Evolutionary conservation across 2,888 invertebrate genomes (phyloP), one percentile per base, ranked within the genome.

Genomic region (Deilephila elpenor): DNA sequence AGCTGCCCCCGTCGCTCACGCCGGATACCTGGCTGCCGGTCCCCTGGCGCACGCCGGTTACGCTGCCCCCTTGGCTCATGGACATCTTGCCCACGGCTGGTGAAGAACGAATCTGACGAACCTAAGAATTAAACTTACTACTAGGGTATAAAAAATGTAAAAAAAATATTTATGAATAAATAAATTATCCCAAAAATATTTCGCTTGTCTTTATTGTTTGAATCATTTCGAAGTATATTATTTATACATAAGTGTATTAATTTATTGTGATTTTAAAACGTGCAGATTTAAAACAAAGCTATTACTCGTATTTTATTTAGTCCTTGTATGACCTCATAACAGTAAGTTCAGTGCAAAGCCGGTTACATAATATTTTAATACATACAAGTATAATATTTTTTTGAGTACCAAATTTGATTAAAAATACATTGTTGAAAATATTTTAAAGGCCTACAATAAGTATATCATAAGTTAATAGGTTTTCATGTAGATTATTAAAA

Each of bases 31-130:
- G 60, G 76, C 78, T 34, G 62, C 64, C 70, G 77, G 80, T 51
- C 84, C 85, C 74, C 75, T 83, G 73, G 81, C 79, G 44, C 73
- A 79, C 75, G 79, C 80, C 71, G 79, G 78, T 62, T 76, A 77
- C 34, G 64, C 56, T 67, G 77, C 82, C 34, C 83, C 85, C 74
- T 74, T 83, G 74, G 80, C 78, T 73, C 83, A 87, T 79, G 81
- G 86, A 71, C 88, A 89, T 71, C 78, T 84, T 61, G 85, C 80
- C 77, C 90, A 92, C 79, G 92, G 83, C 78, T 93, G 93, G 93
- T 94, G 80, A 93, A 88, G 75, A 90, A 84, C 80, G 86, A 87
- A 85, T 80, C 88, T 92, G 89, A 91, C 88, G 88, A 91, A 88
- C 80, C 83, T 85, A 86, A 87, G 83, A 86, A 78, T 75, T 62